Evolutionary conservation across 2,113 vertebrate species (phyloP).

Genomic region (Sterrhoptilus dennistouni): DNA sequence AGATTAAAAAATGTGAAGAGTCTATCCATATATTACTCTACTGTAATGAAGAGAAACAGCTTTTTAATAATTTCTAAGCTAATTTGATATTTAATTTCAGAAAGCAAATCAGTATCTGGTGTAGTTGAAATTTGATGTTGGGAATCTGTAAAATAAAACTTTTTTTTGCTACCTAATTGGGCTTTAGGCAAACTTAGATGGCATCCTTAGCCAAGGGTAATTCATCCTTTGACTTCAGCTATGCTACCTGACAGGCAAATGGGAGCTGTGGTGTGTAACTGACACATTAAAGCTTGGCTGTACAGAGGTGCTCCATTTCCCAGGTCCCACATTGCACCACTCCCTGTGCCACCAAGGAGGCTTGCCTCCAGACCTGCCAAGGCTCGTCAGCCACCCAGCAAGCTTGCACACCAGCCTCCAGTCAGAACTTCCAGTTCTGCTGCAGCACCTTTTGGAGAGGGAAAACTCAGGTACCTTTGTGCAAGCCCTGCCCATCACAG

Average conservation of each 20-base stretch:
- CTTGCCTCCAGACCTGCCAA: neutral
- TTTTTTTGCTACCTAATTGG: neutral
- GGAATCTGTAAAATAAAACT: neutral
- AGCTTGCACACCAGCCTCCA: accelerated
- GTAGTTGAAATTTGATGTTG: neutral
- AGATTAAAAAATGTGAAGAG: neutral
- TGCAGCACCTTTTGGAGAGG: neutral
- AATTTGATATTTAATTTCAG: neutral
- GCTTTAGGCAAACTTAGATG: neutral
- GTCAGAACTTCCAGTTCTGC: neutral
- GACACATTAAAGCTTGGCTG: neutral
- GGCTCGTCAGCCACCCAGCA: neutral
- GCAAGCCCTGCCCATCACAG: neutral
- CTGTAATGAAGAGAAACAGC: neutral
- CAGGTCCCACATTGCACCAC: neutral
- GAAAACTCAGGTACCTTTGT: neutral
- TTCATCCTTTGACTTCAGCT: neutral
- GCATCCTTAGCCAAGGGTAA: neutral
- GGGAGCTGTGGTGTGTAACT: neutral
- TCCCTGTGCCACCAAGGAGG: neutral
- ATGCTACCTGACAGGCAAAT: neutral
- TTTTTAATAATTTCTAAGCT: neutral
- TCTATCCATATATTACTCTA: neutral
- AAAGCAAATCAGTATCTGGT: neutral
- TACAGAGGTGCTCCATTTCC: neutral